A percentile compares a stretch with the other conserved stretches of the same genome.
Evolutionary conservation across 2,113 vertebrate species (phyloP).

Genomic region (human): DNA sequence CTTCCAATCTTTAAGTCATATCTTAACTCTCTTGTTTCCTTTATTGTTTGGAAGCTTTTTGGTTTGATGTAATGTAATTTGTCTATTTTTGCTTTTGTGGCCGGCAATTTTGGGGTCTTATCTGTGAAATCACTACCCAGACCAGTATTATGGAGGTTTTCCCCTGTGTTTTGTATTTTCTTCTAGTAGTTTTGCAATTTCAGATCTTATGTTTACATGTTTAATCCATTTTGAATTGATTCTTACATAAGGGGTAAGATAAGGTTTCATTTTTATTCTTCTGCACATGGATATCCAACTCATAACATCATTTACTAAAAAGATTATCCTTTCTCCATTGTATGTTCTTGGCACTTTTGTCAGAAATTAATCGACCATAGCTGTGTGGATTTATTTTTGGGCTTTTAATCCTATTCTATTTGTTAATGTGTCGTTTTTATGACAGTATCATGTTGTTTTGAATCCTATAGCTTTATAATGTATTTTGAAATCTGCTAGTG

Average conservation of each 20-base stretch:
- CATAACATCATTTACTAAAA: not conserved
- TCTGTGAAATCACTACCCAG: not conserved
- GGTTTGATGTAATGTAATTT: not conserved
- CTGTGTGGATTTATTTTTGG: not conserved
- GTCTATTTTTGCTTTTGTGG: not conserved
- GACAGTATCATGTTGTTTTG: not conserved
- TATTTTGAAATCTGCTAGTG: not conserved
- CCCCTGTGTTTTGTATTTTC: not conserved
- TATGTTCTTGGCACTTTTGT: not conserved
- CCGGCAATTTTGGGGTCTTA: not conserved
- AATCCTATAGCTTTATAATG: not conserved
- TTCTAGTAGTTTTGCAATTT: not conserved
- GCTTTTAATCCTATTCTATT: not conserved
- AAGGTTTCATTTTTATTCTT: not conserved
- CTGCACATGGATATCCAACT: not conserved
- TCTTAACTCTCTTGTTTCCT: not conserved
- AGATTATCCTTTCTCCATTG: not conserved
- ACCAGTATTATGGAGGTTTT: not conserved
- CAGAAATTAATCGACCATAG: not conserved
- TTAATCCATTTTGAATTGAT: not conserved
- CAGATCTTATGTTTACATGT: not conserved
- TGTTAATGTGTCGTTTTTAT: not conserved
- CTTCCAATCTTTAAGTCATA: not conserved
- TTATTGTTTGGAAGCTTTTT: not conserved
- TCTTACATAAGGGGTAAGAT: not conserved